Conservation (phyloP, 2,888 invertebrate genomes). For the Crioceris asparagi region DNA sequence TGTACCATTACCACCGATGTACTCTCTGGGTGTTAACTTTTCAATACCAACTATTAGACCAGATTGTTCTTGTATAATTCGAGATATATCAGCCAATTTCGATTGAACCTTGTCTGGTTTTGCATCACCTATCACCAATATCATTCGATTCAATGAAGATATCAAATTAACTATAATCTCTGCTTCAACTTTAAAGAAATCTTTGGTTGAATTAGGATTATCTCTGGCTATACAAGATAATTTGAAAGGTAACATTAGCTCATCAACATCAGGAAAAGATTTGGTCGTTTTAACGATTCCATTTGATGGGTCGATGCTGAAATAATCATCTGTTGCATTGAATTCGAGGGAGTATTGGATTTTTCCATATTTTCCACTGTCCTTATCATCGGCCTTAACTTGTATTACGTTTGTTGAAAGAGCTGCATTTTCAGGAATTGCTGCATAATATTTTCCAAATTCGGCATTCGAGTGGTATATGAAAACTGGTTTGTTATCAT, state of each 20-base stretch:
- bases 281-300: slow-evolving; percentile 68
- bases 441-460: slow-evolving; percentile 65
- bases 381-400: slow-evolving; percentile 69
- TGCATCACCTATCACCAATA: slow-evolving; percentile 65
- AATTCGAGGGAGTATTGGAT: slow-evolving; percentile 52
- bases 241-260: slow-evolving; percentile 57
- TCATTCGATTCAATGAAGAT: slow-evolving; percentile 62
- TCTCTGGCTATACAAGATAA: slow-evolving; percentile 64
- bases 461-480: slow-evolving; percentile 45
- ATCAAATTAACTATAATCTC: slow-evolving; percentile 70
- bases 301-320: slow-evolving; percentile 55
- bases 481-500: slow-evolving; percentile 82
- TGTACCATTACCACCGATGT: slow-evolving; percentile 62
- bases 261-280: slow-evolving; percentile 57
- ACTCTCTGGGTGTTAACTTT: slow-evolving; percentile 68
- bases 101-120: slow-evolving; percentile 56
- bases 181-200: slow-evolving; percentile 52
- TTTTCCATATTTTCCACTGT: slow-evolving; percentile 73
- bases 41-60: slow-evolving; percentile 73
- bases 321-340: slow-evolving; percentile 48
- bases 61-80: slow-evolving; percentile 59
- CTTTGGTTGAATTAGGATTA: slow-evolving; percentile 53
- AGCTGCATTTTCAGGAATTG: slow-evolving; percentile 62
- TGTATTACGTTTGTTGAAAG: slow-evolving; percentile 68
- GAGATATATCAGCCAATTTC: slow-evolving; percentile 45